Base-by-base conservation (phyloP, 2,113 vertebrate genomes). In the Suncus etruscus region DNA sequence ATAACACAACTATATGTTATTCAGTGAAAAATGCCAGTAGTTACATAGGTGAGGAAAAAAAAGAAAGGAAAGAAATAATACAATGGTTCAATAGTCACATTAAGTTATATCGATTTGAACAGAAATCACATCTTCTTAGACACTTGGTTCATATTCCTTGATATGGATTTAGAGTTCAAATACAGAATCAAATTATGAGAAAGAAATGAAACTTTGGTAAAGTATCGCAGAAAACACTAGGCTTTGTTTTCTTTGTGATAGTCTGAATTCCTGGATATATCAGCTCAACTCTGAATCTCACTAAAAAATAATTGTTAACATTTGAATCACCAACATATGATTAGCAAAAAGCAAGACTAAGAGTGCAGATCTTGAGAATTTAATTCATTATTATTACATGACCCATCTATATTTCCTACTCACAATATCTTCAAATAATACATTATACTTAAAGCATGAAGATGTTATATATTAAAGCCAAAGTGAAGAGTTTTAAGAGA, bases 321-420 rank as follows among this genome's bases (percentile, higher is more conserved):
- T 39, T 39, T 25, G 14, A 91, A 92, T 39, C 66, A 86, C 6
- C 20, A 81, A 86, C 89, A 83, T 45, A 88, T 65, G 15, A 20
- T 73, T 66, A 15, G 11, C 20, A 58, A 63, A 65, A 89, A 58
- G 29, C 45, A 15, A 76, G 80, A 50, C 87, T 61, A 93, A 69
- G 32, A 32, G 27, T 45, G 1, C 3, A 66, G 77, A 63, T 39
- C 27, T 83, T 66, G 24, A 86, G 69, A 69, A 74, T 77, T 25
- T 11, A 69, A 61, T 83, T 75, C 31, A 77, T n/a, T 54, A 87
- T 65, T 4, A 87, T 8, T 15, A n/a, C 11, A 50, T 14, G 12
- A 83, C 29, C 5, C 58, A 20, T 18, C 24, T 79, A 10, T 75
- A 63, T 63, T 94, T 93, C 39, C 69, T 80, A 65, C 16, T 31